A percentile compares a stretch with the other conserved stretches of the same genome.
phyloP scores from a whole-genome alignment of 2,113 vertebrate species.

The Lichenostomus cassidix region DNA sequence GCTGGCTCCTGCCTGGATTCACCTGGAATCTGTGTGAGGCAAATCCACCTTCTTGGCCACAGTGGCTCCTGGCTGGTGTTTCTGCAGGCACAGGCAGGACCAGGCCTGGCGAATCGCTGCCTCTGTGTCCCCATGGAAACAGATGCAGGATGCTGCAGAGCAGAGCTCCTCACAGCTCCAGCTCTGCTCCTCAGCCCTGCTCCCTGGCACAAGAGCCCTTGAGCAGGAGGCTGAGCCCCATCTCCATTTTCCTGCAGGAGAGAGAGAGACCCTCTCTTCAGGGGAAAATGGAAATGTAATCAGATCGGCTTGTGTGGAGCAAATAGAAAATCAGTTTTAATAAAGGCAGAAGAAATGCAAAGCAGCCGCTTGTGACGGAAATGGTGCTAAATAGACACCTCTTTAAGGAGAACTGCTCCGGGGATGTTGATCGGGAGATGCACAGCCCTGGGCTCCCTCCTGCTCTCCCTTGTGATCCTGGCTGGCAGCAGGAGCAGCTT shows the following conservation, averaged over 20 bases:
- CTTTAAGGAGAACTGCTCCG: constrained; percentile 55
- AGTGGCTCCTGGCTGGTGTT: neutral
- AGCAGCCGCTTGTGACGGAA: constrained; percentile 78
- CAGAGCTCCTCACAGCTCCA: neutral
- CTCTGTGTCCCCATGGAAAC: constrained; percentile 65
- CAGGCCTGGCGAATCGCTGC: neutral
- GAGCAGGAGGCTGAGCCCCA: neutral
- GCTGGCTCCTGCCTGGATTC: neutral
- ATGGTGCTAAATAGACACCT: constrained; percentile 71
- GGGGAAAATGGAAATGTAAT: constrained; percentile 81
- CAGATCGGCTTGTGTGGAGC: constrained; percentile 79
- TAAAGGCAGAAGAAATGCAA: constrained; percentile 81
- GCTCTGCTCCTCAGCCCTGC: neutral
- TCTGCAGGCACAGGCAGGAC: neutral
- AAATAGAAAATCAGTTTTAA: constrained; percentile 85
- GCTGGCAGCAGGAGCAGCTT: neutral
- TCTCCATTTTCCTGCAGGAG: neutral
- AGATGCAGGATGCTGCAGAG: constrained; percentile 16
- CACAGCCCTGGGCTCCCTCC: neutral
- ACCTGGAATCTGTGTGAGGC: neutral
- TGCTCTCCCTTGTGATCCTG: neutral
- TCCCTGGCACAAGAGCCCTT: constrained; percentile 28
- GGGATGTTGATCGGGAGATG: constrained; percentile 31
- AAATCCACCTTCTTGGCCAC: fast-evolving
- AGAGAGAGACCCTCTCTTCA: constrained; percentile 46